Conservation (phyloP, 2,888 invertebrate species). For the Apantesis nais region DNA sequence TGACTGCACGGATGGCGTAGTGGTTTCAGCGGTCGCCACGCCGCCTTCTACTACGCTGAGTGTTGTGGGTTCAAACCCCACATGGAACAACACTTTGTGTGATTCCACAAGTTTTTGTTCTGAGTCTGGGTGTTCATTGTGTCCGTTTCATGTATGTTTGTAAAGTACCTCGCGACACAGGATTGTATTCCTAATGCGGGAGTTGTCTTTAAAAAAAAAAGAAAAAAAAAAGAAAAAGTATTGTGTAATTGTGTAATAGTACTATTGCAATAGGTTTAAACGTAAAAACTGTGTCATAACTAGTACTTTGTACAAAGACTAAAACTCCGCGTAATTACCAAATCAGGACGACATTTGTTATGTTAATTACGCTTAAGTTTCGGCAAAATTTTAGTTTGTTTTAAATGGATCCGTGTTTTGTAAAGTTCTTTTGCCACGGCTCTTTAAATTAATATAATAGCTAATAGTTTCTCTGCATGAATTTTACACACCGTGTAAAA, state of each 20-base stretch:
- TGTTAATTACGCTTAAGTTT: constrained; percentile 47
- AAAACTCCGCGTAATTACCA: constrained; percentile 44
- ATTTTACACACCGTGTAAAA: background rate
- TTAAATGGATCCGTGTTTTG: constrained; percentile 5
- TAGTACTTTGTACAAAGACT: constrained; percentile 14
- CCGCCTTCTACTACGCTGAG: too few relatives aligned
- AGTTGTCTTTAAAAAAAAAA: too few relatives aligned
- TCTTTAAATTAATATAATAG: constrained; percentile 1
- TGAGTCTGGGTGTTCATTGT: too few relatives aligned
- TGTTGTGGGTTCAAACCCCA: too few relatives aligned
- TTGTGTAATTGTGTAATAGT: background rate
- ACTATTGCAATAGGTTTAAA: constrained; percentile 2
- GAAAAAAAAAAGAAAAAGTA: background rate
- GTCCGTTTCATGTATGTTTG: too few relatives aligned
- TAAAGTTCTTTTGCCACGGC: constrained; percentile 10
- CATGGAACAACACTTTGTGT: too few relatives aligned
- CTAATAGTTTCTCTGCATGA: background rate
- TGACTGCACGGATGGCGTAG: too few relatives aligned
- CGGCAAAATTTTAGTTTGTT: constrained; percentile 29
- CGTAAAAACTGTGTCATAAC: constrained; percentile 22
- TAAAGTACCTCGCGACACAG: too few relatives aligned
- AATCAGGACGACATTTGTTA: constrained; percentile 51
- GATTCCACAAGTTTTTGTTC: too few relatives aligned
- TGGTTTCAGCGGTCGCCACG: too few relatives aligned
- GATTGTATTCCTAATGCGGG: too few relatives aligned